Base-by-base conservation (phyloP, 2,888 invertebrate species). In the Glyphotaelius pellucidus region DNA sequence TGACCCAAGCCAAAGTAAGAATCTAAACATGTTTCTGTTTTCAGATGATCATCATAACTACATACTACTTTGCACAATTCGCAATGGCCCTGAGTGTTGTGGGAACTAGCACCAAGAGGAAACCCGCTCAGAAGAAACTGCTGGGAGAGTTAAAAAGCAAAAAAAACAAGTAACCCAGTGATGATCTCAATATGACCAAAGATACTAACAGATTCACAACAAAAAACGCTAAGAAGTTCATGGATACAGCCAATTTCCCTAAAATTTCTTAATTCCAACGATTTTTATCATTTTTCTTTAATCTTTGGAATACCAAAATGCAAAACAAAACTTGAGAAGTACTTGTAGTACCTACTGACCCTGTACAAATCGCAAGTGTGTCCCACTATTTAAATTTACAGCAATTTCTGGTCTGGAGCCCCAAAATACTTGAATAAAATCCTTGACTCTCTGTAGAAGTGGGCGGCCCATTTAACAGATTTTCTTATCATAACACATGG, bases 21-120 rank as follows among this genome's bases (percentile, higher is more conserved):
- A 25, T 67, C n/a, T 67, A 9, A 67, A 9, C 5, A 38, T 38
- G n/a, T 67, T 80, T 85, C 84, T 84, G 47, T 83, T 81, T 95
- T 42, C 96, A 98, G 97, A 96, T 97, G 93, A 95, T 98, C 93
- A 98, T 99, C 93, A 99, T 99, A 99, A 95, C 97, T 15, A 98
- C 98, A 0, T 99, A 99, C 95, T 99, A 99, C 95, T 96, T 97
- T 93, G 99, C 98, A 30, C 99, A 99, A 96, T 96, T 99, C 93
- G 97, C 98, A 90, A 98, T 99, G 94, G 97, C 98, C 25, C 95
- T 98, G 88, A 98, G 98, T 95, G 97, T 97, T 90, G 96, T 97
- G 88, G 96, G 97, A 94, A 95, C 95, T 47, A 92, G 91, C 67
- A 67, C 84, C 25, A 94, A 94, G 80, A 94, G 94, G 92, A 94